Conservation (phyloP, 2,797 vertebrate genomes). For the Cichlasoma orientale region DNA sequence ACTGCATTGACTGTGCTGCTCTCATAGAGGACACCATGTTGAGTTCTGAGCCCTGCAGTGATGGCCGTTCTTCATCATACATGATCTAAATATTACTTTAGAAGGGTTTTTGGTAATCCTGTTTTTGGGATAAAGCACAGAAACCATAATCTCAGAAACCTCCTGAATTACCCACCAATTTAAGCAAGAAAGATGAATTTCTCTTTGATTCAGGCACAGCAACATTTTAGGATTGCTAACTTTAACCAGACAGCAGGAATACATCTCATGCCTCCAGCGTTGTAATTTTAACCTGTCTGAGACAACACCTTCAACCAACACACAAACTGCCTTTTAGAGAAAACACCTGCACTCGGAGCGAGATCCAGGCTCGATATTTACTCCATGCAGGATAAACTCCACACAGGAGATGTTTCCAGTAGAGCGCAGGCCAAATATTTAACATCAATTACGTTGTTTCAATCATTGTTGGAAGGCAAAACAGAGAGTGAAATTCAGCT, state of each 20-base stretch:
- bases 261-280: not conserved
- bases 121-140: not conserved
- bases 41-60: not conserved
- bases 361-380: not conserved
- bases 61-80: not conserved
- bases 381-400: not conserved
- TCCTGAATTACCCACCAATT: not conserved
- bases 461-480: not conserved
- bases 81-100: not conserved
- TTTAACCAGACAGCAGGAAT: not conserved
- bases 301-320: slow-evolving; percentile 10
- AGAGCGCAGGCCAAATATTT: too few species aligned
- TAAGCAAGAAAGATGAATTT: not conserved
- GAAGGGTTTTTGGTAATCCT: not conserved
- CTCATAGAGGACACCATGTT: not conserved
- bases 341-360: not conserved
- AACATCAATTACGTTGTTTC: not conserved
- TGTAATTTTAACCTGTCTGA: not conserved
- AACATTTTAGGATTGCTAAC: not conserved
- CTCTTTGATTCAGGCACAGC: not conserved
- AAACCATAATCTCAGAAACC: not conserved
- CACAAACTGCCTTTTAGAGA: not conserved
- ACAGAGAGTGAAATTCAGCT: accelerated
- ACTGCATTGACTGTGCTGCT: too few species aligned
- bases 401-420: accelerated